A percentile compares a stretch with the other conserved stretches of the same genome.
Evolutionary conservation across 2,113 vertebrate genomes (phyloP).

Genomic region (Motacilla alba): DNA sequence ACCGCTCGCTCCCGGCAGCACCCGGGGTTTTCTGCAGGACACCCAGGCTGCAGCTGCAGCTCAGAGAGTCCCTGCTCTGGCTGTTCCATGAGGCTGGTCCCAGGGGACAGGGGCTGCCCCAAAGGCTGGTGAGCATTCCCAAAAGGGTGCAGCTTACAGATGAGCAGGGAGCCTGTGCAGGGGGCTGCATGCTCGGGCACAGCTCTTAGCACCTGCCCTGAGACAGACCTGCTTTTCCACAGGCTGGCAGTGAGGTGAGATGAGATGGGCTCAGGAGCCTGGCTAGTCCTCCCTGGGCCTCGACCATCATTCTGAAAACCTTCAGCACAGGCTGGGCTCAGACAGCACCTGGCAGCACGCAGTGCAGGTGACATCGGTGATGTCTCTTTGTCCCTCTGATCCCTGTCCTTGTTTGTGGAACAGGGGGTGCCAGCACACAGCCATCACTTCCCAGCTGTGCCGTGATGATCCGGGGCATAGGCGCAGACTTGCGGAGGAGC

Average conservation of each 20-base stretch:
- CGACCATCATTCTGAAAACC: rapidly evolving
- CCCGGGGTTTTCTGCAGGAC: background rate
- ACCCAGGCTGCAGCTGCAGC: background rate
- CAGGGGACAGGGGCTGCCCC: background rate
- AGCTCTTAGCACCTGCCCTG: background rate
- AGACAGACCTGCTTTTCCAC: background rate
- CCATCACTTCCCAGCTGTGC: background rate
- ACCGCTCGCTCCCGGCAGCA: rapidly evolving
- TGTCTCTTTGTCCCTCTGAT: background rate
- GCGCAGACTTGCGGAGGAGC: background rate
- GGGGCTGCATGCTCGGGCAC: rapidly evolving
- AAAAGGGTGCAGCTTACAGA: no score
- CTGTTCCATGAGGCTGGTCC: background rate
- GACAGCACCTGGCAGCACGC: background rate
- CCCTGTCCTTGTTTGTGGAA: background rate
- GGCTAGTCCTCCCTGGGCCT: background rate
- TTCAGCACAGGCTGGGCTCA: background rate
- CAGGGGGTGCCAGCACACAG: background rate
- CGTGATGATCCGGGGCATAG: rapidly evolving
- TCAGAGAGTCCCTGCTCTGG: background rate
- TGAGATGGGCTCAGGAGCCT: background rate
- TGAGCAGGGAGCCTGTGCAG: background rate
- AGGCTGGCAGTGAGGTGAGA: background rate
- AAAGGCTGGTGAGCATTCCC: background rate
- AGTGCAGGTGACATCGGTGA: rapidly evolving